Evolutionary conservation across 1,140 invertebrate genomes (phyloP).

Genomic region (Hyphantria cunea): DNA sequence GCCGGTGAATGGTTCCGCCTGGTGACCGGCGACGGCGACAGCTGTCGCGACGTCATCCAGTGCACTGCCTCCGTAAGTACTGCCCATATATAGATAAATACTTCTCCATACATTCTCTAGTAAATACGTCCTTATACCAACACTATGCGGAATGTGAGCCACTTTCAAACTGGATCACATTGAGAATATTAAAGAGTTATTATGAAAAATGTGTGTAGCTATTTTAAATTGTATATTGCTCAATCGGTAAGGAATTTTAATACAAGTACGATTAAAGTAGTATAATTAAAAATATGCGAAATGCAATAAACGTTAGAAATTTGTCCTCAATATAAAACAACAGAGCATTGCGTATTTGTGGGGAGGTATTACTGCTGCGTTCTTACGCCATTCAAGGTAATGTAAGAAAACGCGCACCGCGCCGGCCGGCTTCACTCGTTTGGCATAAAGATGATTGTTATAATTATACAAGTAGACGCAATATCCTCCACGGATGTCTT

Average conservation of each 20-base stretch:
- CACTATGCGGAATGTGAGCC: constrained; percentile 11
- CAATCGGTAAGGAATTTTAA: constrained; percentile 14
- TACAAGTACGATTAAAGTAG: constrained; percentile 11
- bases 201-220: constrained; percentile 6
- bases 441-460: constrained; percentile 11
- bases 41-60: constrained; percentile 97
- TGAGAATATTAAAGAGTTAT: constrained; percentile 8
- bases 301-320: constrained; percentile 29
- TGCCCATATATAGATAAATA: constrained; percentile 5
- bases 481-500: constrained; percentile 5
- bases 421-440: constrained; percentile 16
- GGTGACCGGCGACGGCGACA: constrained; percentile 94
- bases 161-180: constrained; percentile 15
- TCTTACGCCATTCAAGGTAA: constrained; percentile 32
- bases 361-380: constrained; percentile 16
- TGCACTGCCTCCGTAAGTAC: constrained; percentile 93
- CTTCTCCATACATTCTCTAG: constrained; percentile 18
- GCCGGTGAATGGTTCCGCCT: constrained; percentile 97
- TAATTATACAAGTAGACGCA: constrained; percentile 7
- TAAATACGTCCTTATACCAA: constrained; percentile 18
- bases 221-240: constrained; percentile 19
- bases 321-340: constrained; percentile 32
- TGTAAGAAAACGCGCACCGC: constrained; percentile 17
- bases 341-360: constrained; percentile 24
- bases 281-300: constrained; percentile 27